phyloP scores from a whole-genome alignment of 2,797 vertebrate genomes.

The Pantherophis vulpinus region DNA sequence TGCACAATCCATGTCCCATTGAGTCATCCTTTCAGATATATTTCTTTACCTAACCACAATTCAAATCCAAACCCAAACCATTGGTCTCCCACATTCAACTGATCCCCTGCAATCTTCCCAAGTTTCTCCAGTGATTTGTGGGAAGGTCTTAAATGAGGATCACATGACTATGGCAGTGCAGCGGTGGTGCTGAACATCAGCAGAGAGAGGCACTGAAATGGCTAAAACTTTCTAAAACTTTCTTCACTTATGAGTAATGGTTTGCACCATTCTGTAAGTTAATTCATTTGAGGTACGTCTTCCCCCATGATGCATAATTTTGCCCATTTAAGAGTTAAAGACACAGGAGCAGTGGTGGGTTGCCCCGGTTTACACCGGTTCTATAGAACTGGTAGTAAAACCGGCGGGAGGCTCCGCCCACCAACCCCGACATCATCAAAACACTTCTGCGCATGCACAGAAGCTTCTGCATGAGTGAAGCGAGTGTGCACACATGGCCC shows the following conservation, averaged over 20 bases:
- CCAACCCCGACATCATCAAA: too few species aligned
- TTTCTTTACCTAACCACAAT: neutral
- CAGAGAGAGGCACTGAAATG: neutral
- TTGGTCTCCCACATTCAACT: neutral
- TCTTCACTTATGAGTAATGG: neutral
- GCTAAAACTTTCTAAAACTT: neutral
- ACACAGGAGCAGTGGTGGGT: too few species aligned
- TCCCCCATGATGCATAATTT: neutral
- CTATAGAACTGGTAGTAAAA: too few species aligned
- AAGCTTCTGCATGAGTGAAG: too few species aligned
- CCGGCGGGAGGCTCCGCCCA: too few species aligned
- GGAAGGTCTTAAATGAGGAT: neutral
- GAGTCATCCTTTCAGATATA: neutral
- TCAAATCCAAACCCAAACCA: neutral
- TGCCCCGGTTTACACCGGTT: too few species aligned
- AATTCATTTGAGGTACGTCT: neutral
- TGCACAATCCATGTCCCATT: neutral
- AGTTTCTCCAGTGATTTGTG: neutral
- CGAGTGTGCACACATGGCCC: too few species aligned
- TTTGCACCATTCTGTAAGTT: neutral
- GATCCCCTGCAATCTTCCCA: neutral
- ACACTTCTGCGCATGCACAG: too few species aligned
- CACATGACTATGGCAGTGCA: neutral
- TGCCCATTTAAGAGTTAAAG: neutral
- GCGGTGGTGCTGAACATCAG: neutral